Percentiles rank a stretch among this genome's conserved stretches.
phyloP scores from a whole-genome alignment of 2,113 vertebrate species.

The Calypte anna region DNA sequence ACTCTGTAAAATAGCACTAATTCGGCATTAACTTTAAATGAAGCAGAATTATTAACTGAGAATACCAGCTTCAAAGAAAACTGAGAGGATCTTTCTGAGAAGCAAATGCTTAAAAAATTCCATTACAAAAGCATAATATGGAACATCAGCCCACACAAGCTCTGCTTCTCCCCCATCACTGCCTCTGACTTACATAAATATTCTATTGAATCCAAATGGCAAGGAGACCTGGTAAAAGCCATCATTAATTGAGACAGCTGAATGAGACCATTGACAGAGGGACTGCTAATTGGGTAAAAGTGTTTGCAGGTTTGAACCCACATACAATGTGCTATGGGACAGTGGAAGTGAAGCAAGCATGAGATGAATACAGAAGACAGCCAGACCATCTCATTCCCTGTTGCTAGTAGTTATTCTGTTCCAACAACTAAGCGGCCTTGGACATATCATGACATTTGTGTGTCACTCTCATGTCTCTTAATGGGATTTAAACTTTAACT shows the following conservation, averaged over 20 bases:
- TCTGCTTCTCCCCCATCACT: neutral
- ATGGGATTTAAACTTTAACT: slow-evolving; percentile 38
- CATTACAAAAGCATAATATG: neutral
- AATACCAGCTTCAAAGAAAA: neutral
- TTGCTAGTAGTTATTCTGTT: neutral
- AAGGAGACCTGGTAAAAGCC: slow-evolving; percentile 24
- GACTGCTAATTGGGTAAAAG: slow-evolving; percentile 26
- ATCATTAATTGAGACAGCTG: neutral
- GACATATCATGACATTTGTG: neutral
- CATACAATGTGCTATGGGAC: neutral
- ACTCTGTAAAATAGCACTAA: slow-evolving; percentile 19
- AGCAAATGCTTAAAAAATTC: neutral
- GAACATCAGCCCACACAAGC: neutral
- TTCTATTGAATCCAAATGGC: slow-evolving; percentile 10
- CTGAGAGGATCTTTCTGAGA: neutral
- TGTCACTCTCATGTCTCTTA: neutral
- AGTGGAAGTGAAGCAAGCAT: neutral
- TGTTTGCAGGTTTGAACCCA: slow-evolving; percentile 32
- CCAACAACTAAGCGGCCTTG: neutral
- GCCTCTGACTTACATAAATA: neutral
- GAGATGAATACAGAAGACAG: neutral
- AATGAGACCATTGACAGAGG: slow-evolving; percentile 26
- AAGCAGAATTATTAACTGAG: slow-evolving; percentile 9
- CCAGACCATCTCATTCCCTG: neutral
- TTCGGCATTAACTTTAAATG: slow-evolving; percentile 6